These are phyloP conservation scores for Branchinecta lindahli DNA, from an alignment of 1,140 invertebrate genomes.

Conservation along the genomic window DNA sequence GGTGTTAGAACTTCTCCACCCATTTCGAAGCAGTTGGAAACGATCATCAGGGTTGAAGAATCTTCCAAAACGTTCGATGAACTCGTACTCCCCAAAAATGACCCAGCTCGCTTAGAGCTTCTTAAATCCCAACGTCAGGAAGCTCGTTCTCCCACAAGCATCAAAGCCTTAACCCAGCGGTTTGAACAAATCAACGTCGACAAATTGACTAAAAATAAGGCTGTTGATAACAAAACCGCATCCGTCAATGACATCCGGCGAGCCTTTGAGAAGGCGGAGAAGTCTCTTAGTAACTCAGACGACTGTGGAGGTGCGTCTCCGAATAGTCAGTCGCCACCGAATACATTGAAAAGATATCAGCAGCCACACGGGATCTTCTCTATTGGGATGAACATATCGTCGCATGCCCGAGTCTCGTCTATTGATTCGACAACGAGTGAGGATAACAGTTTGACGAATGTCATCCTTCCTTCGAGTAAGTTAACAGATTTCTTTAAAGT, in stretches of 20 bases:
- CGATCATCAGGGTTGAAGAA: neutral
- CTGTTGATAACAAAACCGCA: conserved; percentile 15
- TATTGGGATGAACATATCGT: conserved; percentile 9
- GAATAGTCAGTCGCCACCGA: neutral
- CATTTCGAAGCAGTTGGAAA: neutral
- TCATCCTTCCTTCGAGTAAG: conserved; percentile 25
- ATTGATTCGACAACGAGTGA: conserved; percentile 37
- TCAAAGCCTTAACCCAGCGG: neutral
- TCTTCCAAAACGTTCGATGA: neutral
- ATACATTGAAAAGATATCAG: neutral
- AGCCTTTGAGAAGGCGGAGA: conserved; percentile 40
- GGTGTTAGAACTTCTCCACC: neutral
- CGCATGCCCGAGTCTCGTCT: conserved; percentile 34
- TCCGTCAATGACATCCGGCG: conserved; percentile 44
- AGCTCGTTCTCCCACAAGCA: neutral
- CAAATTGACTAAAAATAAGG: neutral
- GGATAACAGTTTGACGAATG: conserved; percentile 29
- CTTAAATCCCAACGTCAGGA: neutral
- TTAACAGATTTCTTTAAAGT: conserved; percentile 22
- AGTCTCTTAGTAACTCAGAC: conserved; percentile 21
- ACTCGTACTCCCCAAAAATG: neutral
- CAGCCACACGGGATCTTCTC: conserved; percentile 10
- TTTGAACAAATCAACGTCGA: neutral
- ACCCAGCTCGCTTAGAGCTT: neutral
- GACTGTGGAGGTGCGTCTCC: conserved; percentile 20